Base-by-base conservation (phyloP, 2,888 invertebrate species). In the Cynaeus angustus region DNA sequence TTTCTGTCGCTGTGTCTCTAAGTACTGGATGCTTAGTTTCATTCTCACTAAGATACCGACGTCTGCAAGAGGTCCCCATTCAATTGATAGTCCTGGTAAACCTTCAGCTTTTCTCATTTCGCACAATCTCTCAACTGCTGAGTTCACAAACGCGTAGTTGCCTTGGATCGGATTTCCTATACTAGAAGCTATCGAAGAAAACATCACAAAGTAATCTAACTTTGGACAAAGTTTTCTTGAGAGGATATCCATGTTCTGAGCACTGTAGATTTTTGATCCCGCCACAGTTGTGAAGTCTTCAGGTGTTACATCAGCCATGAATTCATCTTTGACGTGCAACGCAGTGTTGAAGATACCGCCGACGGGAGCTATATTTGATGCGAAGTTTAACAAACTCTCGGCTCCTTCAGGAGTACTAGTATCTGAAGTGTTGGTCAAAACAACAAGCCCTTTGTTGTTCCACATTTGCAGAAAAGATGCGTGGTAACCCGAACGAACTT, bases 321-420 rank as follows among this genome's bases (percentile, higher is more conserved):
- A 72, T 0, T 84, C 85, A 76, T 90, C 90, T 64, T 83, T 84
- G 14, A 89, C 79, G 3, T 88, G 88, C 83, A 89, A 16, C 7
- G 91, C 91, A 59, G 91, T 82, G 78, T 92, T 90, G 83, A 91
- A 92, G 50, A 92, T 86, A 21, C 88, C 91, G 53, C 90, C 91
- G 7, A 91, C 84, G 0, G 88, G 87, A 6, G 86, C 89, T 1
- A 87, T 74, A 10, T 77, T 75, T 0, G 82, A 67, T 0, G 88
- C 87, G 45, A 83, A 80, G 0, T 75, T 77, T 0, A 88, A 73
- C 1, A 88, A 78, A 61, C 83, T 81, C 64, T 83, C 83, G 0
- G 87, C 84, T 3, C 86, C 86, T 9, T 78, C 74, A 0, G 81
- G n/a, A 0, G 78, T 83, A 0, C 84, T 80, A 0, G 82, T 83